phyloP scores from a whole-genome alignment of 2,797 vertebrate genomes.

The Cuniculus paca region DNA sequence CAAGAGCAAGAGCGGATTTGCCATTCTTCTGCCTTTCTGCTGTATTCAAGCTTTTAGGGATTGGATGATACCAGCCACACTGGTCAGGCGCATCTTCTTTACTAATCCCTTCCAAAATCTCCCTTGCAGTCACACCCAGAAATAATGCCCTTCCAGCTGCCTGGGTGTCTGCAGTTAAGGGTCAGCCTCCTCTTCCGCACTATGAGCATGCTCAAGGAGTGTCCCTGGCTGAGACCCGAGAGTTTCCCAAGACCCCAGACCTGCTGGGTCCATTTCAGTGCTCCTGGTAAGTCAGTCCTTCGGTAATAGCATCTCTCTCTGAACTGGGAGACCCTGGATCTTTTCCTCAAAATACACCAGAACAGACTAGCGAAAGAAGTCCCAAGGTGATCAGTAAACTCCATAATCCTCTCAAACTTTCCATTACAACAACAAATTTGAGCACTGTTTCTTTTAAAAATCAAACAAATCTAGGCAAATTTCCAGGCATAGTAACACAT shows the following conservation, averaged over 20 bases:
- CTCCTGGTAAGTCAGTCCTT: neutral
- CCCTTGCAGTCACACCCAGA: neutral
- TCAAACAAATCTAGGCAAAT: neutral
- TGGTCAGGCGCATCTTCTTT: neutral
- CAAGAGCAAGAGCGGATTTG: neutral
- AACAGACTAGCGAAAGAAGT: neutral
- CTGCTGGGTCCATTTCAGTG: neutral
- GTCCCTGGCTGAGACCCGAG: neutral
- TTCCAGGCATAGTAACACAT: too few species aligned
- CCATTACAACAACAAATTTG: neutral
- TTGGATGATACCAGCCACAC: neutral
- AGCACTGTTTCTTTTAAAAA: neutral
- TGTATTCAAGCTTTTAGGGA: neutral
- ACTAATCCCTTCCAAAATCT: neutral
- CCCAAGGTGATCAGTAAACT: neutral
- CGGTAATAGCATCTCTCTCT: neutral
- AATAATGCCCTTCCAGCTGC: neutral
- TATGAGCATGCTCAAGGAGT: neutral
- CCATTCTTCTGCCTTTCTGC: neutral
- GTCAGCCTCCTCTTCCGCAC: neutral
- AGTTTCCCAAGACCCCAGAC: neutral
- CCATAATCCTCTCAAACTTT: neutral
- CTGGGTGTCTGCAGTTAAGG: too few species aligned
- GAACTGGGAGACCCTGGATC: neutral
- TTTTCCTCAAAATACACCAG: slow-evolving; percentile 14